Evolutionary conservation across 2,888 invertebrate species (phyloP), one percentile per base, ranked within the genome.

Genomic region (Selenia dentaria): DNA sequence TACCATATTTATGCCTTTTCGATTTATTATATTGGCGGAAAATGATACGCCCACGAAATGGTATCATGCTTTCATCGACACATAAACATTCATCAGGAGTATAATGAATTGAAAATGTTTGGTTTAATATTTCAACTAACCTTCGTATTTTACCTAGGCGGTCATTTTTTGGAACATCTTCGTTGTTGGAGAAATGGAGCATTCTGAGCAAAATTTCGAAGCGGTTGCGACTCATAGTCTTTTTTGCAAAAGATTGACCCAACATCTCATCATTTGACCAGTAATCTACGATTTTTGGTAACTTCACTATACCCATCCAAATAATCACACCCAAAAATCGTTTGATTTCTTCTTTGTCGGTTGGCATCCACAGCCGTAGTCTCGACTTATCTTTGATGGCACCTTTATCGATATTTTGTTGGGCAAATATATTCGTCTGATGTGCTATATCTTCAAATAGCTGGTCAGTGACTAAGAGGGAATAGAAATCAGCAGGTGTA

Each of bases 401-500:
- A 28, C 16, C 32, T 40, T 32, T 40, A 14, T 31, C 22, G 24
- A 24, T 32, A 32, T 25, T 22, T 40, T 32, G 31, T 40, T 32
- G 26, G 40, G 25, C 31, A 32, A 25, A 32, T 16, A 32, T 25
- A 16, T 39, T 40, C 20, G 26, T 32, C 13, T 54, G 43, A 27
- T 37, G 42, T 31, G 52, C 54, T 51, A 54, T 51, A 37, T 56
- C 24, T 42, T 59, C 27, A 44, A 56, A 57, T 36, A 59, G 16
- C 41, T 26, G 44, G 42, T 54, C 58, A 36, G 53, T 49, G 43
- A 59, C 56, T 51, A 59, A 38, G 48, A 59, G 45, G 40, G 40
- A 46, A 57, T 57, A 55, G 38, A 57, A 57, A n/a, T n/a, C n/a
- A 45, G 53, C 57, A 16, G 32, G 52, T 42, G 56, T 26, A 26